Percentiles rank a stretch among this genome's conserved stretches.
Conservation (phyloP, 1,140 invertebrate species). For the Ruditapes philippinarum region DNA sequence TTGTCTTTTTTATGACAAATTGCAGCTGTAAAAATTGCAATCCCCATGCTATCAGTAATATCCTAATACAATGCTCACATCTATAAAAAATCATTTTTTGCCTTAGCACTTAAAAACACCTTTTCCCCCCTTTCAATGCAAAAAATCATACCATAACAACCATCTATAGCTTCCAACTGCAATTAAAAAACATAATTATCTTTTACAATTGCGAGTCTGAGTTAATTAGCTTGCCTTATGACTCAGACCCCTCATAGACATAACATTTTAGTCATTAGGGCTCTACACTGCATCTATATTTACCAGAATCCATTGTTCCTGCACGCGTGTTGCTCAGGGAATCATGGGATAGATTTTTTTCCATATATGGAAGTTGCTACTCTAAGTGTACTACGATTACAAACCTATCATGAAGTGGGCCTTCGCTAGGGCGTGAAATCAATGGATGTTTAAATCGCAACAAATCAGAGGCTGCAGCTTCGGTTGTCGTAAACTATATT, state of each 20-base stretch:
- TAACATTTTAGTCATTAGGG: slow-evolving; percentile 54
- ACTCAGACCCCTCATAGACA: slow-evolving; percentile 53
- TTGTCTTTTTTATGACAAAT: too few relatives aligned
- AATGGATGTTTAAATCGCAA: slow-evolving; percentile 60
- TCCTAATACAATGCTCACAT: too few relatives aligned
- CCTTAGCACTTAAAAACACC: neutral
- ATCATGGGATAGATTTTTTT: slow-evolving; percentile 61
- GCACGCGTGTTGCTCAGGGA: slow-evolving; percentile 30
- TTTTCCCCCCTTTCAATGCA: too few relatives aligned
- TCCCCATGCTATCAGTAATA: too few relatives aligned
- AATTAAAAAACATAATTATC: slow-evolving; percentile 12
- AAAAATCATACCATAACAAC: neutral
- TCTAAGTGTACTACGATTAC: slow-evolving; percentile 33
- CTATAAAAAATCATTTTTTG: neutral
- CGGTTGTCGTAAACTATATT: slow-evolving; percentile 29
- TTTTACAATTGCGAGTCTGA: neutral
- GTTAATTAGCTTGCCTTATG: slow-evolving; percentile 46
- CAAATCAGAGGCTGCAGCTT: slow-evolving; percentile 40
- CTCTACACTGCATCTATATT: slow-evolving; percentile 49
- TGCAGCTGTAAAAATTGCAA: too few relatives aligned
- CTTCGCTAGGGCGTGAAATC: slow-evolving; percentile 57
- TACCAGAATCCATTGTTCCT: slow-evolving; percentile 58
- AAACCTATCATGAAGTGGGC: slow-evolving; percentile 23
- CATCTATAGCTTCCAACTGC: neutral
- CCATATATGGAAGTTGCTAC: slow-evolving; percentile 62